phyloP scores from a whole-genome alignment of 2,888 invertebrate genomes.

The Drosophila phalerata region DNA sequence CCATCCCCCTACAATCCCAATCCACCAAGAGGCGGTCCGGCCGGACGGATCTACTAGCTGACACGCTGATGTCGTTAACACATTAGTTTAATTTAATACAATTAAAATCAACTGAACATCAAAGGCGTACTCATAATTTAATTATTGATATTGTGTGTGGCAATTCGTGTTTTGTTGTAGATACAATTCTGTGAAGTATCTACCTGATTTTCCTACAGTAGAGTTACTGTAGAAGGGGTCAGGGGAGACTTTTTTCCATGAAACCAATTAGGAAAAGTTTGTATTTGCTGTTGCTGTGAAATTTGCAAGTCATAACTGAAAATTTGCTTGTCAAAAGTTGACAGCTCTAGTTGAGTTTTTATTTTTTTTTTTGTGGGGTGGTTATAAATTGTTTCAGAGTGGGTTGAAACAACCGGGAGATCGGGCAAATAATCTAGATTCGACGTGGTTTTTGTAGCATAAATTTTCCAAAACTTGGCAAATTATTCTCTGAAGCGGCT shows the following conservation, averaged over 20 bases:
- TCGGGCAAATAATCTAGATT: not conserved
- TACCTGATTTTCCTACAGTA: constrained; percentile 1
- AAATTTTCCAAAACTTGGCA: not conserved
- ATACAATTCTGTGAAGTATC: constrained; percentile 1
- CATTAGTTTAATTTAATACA: constrained; percentile 62
- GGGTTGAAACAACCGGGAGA: not conserved
- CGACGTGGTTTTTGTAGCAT: not conserved
- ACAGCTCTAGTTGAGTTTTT: constrained; percentile 13
- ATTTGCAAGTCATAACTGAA: constrained; percentile 58
- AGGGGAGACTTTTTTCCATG: constrained; percentile 3
- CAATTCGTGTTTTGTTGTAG: not conserved
- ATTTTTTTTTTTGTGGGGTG: not conserved
- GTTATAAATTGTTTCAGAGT: not conserved
- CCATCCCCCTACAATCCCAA: constrained; percentile 69
- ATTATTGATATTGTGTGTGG: constrained; percentile 40
- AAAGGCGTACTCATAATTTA: constrained; percentile 36
- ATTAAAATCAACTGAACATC: constrained; percentile 67
- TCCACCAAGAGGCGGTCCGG: constrained; percentile 23
- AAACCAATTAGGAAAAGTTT: constrained; percentile 47
- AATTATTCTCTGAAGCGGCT: not conserved
- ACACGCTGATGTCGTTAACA: constrained; percentile 56
- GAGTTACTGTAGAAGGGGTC: too few species aligned
- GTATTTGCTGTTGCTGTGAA: constrained; percentile 28
- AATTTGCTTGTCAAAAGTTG: constrained; percentile 35
- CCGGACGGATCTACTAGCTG: constrained; percentile 7